phyloP scores from a whole-genome alignment of 1,140 invertebrate species.

The Musca domestica region DNA sequence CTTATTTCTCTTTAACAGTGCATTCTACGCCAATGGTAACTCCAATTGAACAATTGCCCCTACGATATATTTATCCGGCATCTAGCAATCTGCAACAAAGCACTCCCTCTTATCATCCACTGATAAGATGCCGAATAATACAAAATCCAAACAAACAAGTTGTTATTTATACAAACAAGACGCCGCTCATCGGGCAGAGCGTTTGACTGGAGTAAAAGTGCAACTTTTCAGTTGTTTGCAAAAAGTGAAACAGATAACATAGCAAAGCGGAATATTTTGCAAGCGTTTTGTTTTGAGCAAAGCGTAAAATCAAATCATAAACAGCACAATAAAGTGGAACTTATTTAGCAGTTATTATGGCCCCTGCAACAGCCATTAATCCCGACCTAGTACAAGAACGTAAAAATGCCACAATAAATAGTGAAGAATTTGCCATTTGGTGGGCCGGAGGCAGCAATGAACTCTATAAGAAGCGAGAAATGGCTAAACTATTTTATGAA shows the following conservation, averaged over 20 bases:
- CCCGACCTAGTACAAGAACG: conserved; percentile 71
- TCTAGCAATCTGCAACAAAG: too few species aligned
- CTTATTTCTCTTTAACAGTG: too few species aligned
- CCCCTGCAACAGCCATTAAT: conserved; percentile 11
- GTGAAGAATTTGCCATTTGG: conserved; percentile 72
- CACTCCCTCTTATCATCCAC: too few species aligned
- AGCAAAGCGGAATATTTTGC: neutral
- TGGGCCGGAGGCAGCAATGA: conserved; percentile 74
- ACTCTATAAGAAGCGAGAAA: conserved; percentile 48
- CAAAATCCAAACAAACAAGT: too few species aligned
- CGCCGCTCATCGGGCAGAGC: too few species aligned
- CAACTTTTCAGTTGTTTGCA: neutral
- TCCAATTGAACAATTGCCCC: too few species aligned
- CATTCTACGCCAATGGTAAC: too few species aligned
- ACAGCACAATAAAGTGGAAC: neutral
- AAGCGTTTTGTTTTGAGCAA: neutral
- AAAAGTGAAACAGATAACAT: conserved; percentile 1
- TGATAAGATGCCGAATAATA: too few species aligned
- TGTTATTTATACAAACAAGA: too few species aligned
- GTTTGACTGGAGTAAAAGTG: neutral
- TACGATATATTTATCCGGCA: too few species aligned
- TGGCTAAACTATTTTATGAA: conserved; percentile 69
- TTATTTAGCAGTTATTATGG: neutral
- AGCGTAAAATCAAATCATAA: neutral
- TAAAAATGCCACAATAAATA: conserved; percentile 69